Evolutionary conservation across 2,797 vertebrate species (phyloP).

Genomic region (Melopsittacus undulatus): DNA sequence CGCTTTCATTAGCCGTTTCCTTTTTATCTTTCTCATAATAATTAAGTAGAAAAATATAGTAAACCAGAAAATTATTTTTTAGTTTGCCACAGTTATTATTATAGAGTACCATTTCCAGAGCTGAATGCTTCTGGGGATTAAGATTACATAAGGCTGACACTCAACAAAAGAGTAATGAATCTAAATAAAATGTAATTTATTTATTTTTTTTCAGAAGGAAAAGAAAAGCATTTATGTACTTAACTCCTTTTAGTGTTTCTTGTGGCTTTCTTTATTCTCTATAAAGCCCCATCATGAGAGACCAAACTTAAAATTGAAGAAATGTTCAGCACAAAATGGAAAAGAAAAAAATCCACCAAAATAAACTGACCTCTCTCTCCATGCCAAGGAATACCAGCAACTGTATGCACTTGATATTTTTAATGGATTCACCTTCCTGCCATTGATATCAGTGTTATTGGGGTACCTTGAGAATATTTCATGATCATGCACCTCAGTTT

Average conservation of each 20-base stretch:
- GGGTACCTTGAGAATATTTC: neutral
- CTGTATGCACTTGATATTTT: neutral
- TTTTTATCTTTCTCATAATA: constrained; percentile 5
- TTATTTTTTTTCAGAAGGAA: neutral
- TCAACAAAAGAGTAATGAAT: neutral
- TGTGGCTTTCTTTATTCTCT: neutral
- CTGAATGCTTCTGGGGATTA: neutral
- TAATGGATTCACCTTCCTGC: neutral
- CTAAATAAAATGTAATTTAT: neutral
- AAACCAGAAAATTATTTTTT: neutral
- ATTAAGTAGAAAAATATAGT: constrained; percentile 28
- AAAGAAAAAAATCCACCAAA: neutral
- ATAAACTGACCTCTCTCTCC: accelerated
- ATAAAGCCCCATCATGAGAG: neutral
- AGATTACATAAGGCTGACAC: neutral
- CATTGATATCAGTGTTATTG: accelerated
- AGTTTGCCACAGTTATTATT: neutral
- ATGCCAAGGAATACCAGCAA: neutral
- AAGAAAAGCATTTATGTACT: neutral
- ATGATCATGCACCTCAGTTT: neutral
- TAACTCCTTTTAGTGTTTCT: neutral
- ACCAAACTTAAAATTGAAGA: neutral
- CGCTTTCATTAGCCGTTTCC: neutral
- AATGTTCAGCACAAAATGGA: neutral
- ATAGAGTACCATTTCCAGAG: neutral